phyloP scores from a whole-genome alignment of 2,113 vertebrate genomes.

The Tichodroma muraria region DNA sequence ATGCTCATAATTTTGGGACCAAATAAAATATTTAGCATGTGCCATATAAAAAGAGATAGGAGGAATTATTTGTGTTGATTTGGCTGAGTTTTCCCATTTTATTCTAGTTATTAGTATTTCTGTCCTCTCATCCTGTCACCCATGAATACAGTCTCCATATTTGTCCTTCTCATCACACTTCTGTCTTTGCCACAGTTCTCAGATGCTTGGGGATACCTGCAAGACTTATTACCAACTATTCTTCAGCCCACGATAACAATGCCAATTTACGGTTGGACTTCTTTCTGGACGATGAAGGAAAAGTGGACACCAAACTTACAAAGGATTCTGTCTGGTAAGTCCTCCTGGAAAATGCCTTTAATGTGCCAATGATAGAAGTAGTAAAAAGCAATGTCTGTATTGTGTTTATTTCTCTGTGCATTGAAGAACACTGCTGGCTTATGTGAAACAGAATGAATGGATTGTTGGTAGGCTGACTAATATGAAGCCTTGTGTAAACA shows the following conservation, averaged over 20 bases:
- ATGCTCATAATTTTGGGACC: neutral
- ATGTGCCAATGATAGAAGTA: neutral
- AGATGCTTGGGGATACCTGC: conserved; percentile 91
- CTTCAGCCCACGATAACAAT: conserved; percentile 93
- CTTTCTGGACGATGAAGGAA: conserved; percentile 83
- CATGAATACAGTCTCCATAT: neutral
- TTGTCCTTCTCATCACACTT: neutral
- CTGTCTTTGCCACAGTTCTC: conserved; percentile 73
- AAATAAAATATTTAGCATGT: neutral
- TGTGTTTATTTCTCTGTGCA: neutral
- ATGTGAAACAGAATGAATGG: neutral
- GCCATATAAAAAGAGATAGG: neutral
- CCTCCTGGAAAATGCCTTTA: neutral
- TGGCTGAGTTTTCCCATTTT: neutral
- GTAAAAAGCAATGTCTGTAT: neutral
- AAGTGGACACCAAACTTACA: conserved; percentile 78
- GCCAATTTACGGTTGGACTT: conserved; percentile 88
- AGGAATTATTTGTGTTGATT: neutral
- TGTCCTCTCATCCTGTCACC: neutral
- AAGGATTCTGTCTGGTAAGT: conserved; percentile 91
- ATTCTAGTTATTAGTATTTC: neutral
- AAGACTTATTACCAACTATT: conserved; percentile 88
- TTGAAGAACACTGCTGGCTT: neutral
- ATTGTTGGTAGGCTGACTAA: neutral
- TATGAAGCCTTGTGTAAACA: neutral